A percentile compares a stretch with the other conserved stretches of the same genome.
phyloP scores from a whole-genome alignment of 2,113 vertebrate genomes.

The Ceuthmochares aereus region DNA sequence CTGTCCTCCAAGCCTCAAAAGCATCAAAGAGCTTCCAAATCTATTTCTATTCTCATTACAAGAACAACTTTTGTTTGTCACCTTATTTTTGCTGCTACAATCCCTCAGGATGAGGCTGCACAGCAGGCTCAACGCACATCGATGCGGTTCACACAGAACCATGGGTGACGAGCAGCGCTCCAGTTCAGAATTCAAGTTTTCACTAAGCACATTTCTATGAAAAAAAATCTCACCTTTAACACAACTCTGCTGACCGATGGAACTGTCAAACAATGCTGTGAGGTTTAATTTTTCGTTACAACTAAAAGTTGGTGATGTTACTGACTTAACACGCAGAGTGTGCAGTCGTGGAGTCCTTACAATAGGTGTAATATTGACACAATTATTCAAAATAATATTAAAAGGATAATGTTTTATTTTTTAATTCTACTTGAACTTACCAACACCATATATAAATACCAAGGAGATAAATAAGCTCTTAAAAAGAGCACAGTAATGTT shows the following conservation, averaged over 20 bases:
- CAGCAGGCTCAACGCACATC: rapidly evolving
- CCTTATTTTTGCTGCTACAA: not conserved
- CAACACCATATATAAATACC: not conserved
- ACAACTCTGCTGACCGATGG: not conserved
- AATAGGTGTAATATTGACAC: not conserved
- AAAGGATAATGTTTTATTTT: not conserved
- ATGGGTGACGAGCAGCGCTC: rapidly evolving
- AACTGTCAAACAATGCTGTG: not conserved
- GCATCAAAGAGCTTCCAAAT: not conserved
- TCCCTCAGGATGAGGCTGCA: not conserved
- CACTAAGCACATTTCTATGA: rapidly evolving
- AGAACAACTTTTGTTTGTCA: not conserved
- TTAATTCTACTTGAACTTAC: not conserved
- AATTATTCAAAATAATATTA: not conserved
- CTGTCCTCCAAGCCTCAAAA: not conserved
- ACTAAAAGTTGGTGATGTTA: not conserved
- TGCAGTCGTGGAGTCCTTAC: not conserved
- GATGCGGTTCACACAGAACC: rapidly evolving
- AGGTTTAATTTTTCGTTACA: not conserved
- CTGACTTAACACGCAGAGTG: not conserved
- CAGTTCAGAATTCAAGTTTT: not conserved
- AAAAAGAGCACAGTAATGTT: not conserved
- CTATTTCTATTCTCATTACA: not conserved
- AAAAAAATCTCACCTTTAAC: not conserved
- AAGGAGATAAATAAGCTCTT: not conserved